Percentiles rank a stretch among this genome's conserved stretches.
Evolutionary conservation across 2,888 invertebrate species (phyloP).

Genomic region (Tenthredo livida): DNA sequence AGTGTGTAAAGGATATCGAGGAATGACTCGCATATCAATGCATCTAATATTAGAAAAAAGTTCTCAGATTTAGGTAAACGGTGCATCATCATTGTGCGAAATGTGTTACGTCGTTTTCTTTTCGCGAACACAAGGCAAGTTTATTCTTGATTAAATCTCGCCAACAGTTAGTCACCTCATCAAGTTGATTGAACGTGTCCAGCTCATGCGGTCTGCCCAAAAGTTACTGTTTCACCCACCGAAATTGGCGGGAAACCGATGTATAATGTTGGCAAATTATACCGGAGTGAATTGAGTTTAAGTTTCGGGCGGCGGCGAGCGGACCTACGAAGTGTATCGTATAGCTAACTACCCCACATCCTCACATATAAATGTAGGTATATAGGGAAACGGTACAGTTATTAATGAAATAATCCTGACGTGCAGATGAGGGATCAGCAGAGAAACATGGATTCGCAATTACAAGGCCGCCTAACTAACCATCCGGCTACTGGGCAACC

Average conservation of each 20-base stretch:
- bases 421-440: slow-evolving; percentile 48
- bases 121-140: neutral
- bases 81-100: neutral
- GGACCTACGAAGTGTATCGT: slow-evolving; percentile 21
- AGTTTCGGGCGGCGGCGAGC: neutral
- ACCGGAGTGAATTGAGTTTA: slow-evolving; percentile 42
- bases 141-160: neutral
- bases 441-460: slow-evolving; percentile 51
- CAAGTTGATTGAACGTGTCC: slow-evolving; percentile 28
- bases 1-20: neutral
- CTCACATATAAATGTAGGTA: slow-evolving; percentile 4
- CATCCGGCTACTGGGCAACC: slow-evolving; percentile 36
- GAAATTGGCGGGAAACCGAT: slow-evolving; percentile 35
- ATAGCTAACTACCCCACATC: neutral
- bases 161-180: neutral
- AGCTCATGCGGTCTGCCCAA: neutral
- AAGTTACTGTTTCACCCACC: slow-evolving; percentile 4
- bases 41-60: neutral
- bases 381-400: slow-evolving; percentile 27
- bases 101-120: neutral
- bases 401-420: slow-evolving; percentile 51
- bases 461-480: slow-evolving; percentile 48
- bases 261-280: slow-evolving; percentile 49
- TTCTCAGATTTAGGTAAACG: neutral
- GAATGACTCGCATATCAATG: neutral